phyloP scores from a whole-genome alignment of 2,113 vertebrate species.

The Tretioscincus oriximinensis region DNA sequence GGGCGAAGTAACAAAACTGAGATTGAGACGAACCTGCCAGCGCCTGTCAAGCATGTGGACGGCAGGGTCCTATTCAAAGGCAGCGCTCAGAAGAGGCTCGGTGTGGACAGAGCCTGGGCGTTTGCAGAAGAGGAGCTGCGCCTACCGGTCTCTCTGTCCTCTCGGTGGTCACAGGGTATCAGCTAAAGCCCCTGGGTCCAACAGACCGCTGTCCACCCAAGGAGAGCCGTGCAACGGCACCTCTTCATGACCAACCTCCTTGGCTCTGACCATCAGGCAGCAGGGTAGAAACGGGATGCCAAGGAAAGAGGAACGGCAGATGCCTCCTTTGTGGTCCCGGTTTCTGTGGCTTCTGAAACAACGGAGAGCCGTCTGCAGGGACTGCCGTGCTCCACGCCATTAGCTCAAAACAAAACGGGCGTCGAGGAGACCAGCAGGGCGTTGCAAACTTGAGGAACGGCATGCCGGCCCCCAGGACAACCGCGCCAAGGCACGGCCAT shows the following conservation, averaged over 20 bases:
- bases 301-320: constrained; percentile 70
- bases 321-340: constrained; percentile 76
- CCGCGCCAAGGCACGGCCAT: constrained; percentile 76
- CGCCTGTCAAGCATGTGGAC: no score
- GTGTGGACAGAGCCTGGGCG: no score
- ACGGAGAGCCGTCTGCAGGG: constrained; percentile 77
- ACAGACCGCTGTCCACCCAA: constrained; percentile 55
- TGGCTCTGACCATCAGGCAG: constrained; percentile 54
- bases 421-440: constrained; percentile 79
- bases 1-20: no score
- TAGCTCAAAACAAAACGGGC: constrained; percentile 83
- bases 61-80: no score
- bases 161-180: constrained; percentile 24
- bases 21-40: no score
- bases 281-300: constrained; percentile 71
- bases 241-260: constrained; percentile 57
- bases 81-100: no score
- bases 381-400: constrained; percentile 80
- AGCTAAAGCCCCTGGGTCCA: constrained; percentile 26
- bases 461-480: constrained; percentile 73
- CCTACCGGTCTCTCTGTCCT: constrained; percentile 34
- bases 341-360: constrained; percentile 73
- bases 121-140: constrained; percentile 27
- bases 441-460: constrained; percentile 79
- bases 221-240: constrained; percentile 28